A percentile compares a stretch with the other conserved stretches of the same genome.
These are phyloP conservation scores for Danio aesculapii DNA, from an alignment of 2,797 vertebrate genomes.

Conservation along the genomic window DNA sequence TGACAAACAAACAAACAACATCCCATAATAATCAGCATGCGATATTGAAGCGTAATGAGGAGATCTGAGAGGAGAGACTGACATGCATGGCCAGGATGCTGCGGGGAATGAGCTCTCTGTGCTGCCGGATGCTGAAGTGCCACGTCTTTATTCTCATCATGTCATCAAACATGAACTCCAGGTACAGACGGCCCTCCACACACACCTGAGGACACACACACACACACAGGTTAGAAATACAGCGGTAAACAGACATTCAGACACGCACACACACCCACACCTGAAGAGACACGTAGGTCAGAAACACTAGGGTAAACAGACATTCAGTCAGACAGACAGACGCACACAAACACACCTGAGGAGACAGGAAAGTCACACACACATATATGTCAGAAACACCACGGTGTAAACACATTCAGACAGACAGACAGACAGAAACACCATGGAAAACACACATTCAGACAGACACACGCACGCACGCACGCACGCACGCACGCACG, in stretches of 20 bases:
- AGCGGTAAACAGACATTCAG: too few relatives aligned
- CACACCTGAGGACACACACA: slow-evolving; percentile 78
- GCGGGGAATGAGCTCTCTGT: slow-evolving; percentile 89
- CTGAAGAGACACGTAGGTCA: slow-evolving; percentile 69
- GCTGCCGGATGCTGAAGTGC: slow-evolving; percentile 92
- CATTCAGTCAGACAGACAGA: too few relatives aligned
- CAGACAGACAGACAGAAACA: too few relatives aligned
- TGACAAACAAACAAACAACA: slow-evolving; percentile 56
- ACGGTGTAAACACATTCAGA: too few relatives aligned
- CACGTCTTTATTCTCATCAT: slow-evolving; percentile 95
- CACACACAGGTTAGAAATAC: not conserved
- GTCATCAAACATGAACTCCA: slow-evolving; percentile 93
- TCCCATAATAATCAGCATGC: slow-evolving; percentile 7
- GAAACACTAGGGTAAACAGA: too few relatives aligned
- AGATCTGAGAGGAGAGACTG: slow-evolving; percentile 62
- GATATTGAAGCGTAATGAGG: not conserved
- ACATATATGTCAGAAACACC: too few relatives aligned
- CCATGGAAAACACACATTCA: too few relatives aligned
- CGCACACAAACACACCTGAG: too few relatives aligned
- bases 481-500: too few relatives aligned
- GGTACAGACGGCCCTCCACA: slow-evolving; percentile 88
- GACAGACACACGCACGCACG: too few relatives aligned
- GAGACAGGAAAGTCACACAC: too few relatives aligned
- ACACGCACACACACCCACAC: too few relatives aligned
- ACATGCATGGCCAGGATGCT: slow-evolving; percentile 93